Conservation (phyloP, 2,113 vertebrate species). For the Notarius lentiginosus region DNA sequence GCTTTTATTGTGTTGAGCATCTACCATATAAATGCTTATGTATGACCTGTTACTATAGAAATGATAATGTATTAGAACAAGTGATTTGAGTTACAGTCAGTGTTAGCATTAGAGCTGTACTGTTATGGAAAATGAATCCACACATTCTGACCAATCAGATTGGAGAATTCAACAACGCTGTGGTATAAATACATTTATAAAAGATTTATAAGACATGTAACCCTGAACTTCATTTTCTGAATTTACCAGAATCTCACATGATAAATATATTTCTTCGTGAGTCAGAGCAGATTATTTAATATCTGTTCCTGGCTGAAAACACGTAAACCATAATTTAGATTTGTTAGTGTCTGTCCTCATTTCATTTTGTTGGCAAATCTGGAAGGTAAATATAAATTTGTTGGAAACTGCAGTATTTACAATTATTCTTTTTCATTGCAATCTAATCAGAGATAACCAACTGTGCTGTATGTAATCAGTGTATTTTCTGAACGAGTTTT, state of each 20-base stretch:
- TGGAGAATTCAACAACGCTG: background rate
- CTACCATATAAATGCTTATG: background rate
- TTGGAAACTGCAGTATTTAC: background rate
- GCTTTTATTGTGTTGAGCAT: background rate
- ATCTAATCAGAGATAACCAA: background rate
- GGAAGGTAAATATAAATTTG: background rate
- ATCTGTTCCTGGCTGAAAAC: background rate
- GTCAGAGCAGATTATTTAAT: slow-evolving; percentile 1
- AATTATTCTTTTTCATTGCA: background rate
- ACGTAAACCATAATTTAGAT: background rate
- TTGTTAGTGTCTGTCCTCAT: background rate
- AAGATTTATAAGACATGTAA: background rate
- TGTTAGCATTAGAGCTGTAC: background rate
- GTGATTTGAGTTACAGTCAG: background rate
- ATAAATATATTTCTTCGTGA: background rate
- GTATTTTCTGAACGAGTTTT: background rate
- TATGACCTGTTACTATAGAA: background rate
- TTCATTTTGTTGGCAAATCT: background rate
- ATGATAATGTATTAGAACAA: background rate
- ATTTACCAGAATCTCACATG: background rate
- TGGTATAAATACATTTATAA: background rate
- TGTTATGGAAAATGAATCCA: background rate
- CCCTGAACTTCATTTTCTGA: background rate
- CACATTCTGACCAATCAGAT: background rate
- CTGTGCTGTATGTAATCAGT: background rate